A percentile compares a stretch with the other conserved stretches of the same genome.
Conservation (phyloP, 64 coral and sea anemone species). For the Stichodactyla helianthus region DNA sequence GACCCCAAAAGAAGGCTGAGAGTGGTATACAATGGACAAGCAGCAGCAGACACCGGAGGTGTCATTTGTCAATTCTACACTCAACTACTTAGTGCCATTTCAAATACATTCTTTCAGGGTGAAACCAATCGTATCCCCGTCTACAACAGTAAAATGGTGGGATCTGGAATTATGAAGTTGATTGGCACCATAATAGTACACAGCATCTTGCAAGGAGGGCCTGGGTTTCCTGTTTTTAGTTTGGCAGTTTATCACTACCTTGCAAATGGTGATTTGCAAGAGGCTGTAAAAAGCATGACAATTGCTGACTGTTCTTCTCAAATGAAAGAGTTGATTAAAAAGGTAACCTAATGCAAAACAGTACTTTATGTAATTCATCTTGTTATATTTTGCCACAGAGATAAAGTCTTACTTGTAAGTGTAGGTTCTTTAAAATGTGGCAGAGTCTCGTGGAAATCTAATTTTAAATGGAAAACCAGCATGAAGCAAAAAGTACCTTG, state of each 20-base stretch:
- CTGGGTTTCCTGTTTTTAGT: constrained; percentile 58
- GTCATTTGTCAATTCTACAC: constrained; percentile 47
- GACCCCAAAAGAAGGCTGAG: constrained; percentile 42
- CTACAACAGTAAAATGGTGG: constrained; percentile 45
- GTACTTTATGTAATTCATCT: background rate
- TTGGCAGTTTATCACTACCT: constrained; percentile 54
- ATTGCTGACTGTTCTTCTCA: constrained; percentile 55
- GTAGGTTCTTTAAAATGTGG: too few species aligned
- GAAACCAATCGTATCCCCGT: constrained; percentile 36
- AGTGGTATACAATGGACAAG: constrained; percentile 42
- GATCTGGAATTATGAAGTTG: constrained; percentile 62
- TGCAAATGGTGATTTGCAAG: constrained; percentile 45
- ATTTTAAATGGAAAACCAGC: too few species aligned
- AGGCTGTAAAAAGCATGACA: constrained; percentile 52
- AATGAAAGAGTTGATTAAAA: constrained; percentile 57
- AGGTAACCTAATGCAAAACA: constrained; percentile 34
- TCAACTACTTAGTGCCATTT: constrained; percentile 41
- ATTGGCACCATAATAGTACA: constrained; percentile 66
- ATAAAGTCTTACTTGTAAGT: too few species aligned
- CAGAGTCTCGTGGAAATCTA: too few species aligned
- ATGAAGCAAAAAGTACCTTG: too few species aligned
- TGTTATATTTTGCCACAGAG: too few species aligned
- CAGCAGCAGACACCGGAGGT: constrained; percentile 52
- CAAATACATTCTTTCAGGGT: constrained; percentile 38
- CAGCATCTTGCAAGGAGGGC: constrained; percentile 54